phyloP scores from a whole-genome alignment of 2,888 invertebrate species.

The Phyllotreta cruciferae region DNA sequence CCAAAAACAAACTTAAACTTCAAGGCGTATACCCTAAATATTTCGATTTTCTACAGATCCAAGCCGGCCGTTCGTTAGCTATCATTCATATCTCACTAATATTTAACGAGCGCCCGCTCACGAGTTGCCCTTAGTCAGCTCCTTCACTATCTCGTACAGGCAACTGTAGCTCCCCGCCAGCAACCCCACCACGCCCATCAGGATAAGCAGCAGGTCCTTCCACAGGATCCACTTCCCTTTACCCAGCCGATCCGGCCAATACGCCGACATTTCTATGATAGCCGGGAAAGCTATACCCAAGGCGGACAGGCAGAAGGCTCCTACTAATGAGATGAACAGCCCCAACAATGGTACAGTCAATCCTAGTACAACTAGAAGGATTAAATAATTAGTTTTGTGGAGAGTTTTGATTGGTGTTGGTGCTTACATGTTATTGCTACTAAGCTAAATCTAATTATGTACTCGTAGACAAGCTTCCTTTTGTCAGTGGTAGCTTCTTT shows the following conservation, averaged over 20 bases:
- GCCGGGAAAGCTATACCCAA: slow-evolving; percentile 79
- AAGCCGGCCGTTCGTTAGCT: slow-evolving; percentile 1
- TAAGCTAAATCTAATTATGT: slow-evolving; percentile 55
- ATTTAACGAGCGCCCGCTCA: slow-evolving; percentile 12
- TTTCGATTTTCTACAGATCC: slow-evolving; percentile 15
- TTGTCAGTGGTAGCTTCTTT: slow-evolving; percentile 23
- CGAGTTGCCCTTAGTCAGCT: slow-evolving; percentile 42
- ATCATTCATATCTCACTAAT: neutral
- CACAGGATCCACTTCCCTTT: slow-evolving; percentile 58
- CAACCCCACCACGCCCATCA: slow-evolving; percentile 63
- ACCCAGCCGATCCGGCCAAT: slow-evolving; percentile 70
- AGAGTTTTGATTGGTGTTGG: neutral
- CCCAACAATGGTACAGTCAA: slow-evolving; percentile 74
- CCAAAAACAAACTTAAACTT: slow-evolving; percentile 8
- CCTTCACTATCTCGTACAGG: slow-evolving; percentile 61
- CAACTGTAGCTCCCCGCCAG: slow-evolving; percentile 67
- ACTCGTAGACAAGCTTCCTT: slow-evolving; percentile 53
- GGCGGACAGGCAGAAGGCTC: slow-evolving; percentile 75
- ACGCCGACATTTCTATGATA: slow-evolving; percentile 75
- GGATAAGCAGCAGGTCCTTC: slow-evolving; percentile 63
- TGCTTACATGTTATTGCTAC: slow-evolving; percentile 60
- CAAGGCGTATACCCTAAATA: slow-evolving; percentile 6
- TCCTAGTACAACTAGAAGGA: slow-evolving; percentile 72
- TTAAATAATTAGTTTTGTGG: neutral
- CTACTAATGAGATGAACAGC: slow-evolving; percentile 78